Conservation (phyloP, 2,113 vertebrate species). For the Oceanites oceanicus region DNA sequence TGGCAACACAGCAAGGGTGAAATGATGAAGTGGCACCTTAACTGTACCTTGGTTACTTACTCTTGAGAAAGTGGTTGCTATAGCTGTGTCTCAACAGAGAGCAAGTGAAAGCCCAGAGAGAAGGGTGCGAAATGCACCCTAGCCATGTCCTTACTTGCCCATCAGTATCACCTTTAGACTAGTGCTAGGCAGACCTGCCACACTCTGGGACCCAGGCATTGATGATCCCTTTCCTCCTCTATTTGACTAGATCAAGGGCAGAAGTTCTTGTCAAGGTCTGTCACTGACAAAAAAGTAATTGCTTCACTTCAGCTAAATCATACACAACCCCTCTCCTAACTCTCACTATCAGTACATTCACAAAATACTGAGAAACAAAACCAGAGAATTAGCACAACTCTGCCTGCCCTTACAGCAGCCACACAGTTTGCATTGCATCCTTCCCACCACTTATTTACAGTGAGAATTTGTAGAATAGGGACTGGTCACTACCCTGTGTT, state of each 20-base stretch:
- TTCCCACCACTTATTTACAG: neutral
- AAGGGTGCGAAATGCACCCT: neutral
- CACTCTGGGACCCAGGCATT: fast-evolving
- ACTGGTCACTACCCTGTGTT: neutral
- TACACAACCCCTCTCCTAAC: neutral
- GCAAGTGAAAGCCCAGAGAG: neutral
- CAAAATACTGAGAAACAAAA: neutral
- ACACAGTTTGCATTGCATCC: neutral
- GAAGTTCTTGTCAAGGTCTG: neutral
- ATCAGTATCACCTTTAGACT: neutral
- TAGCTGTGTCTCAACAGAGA: neutral
- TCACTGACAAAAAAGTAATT: neutral
- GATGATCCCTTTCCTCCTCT: neutral
- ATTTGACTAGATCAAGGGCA: neutral
- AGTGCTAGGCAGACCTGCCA: neutral
- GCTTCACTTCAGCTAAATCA: neutral
- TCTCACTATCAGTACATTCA: neutral
- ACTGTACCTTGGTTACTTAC: neutral
- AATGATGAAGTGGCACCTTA: neutral
- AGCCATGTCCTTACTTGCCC: neutral
- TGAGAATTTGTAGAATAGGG: neutral
- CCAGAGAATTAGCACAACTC: neutral
- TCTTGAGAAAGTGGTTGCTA: neutral
- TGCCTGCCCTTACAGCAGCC: neutral
- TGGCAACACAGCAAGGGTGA: neutral